Evolutionary conservation across 2,797 vertebrate genomes (phyloP).

Genomic region (Thripadectes ignobilis): DNA sequence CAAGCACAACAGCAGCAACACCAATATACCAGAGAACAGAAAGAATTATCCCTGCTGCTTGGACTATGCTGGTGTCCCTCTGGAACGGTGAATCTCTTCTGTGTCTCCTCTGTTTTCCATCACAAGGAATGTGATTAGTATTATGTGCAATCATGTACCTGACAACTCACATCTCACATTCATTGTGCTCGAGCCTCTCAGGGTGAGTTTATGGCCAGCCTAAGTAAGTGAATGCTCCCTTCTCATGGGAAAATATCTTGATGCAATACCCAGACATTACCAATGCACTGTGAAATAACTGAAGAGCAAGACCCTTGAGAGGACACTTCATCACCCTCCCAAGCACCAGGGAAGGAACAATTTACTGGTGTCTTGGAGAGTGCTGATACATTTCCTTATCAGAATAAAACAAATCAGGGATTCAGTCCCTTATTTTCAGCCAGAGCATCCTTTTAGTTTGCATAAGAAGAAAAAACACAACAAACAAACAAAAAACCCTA

Average conservation of each 20-base stretch:
- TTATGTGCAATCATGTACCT: neutral
- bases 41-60: neutral
- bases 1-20: neutral
- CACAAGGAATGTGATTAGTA: neutral
- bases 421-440: neutral
- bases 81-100: neutral
- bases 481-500: too few relatives aligned
- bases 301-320: neutral
- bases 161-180: neutral
- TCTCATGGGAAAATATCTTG: neutral
- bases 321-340: neutral
- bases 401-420: neutral
- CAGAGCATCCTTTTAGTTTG: neutral
- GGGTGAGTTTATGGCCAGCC: neutral
- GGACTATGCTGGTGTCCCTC: neutral
- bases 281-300: neutral
- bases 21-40: neutral
- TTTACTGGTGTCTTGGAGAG: neutral
- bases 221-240: neutral
- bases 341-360: neutral
- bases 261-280: neutral
- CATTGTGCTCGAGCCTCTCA: neutral
- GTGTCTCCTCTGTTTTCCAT: neutral
- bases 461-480: neutral
- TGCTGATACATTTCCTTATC: neutral